Evolutionary conservation across 2,888 invertebrate genomes (phyloP).

Genomic region (Stenodema calcarata): DNA sequence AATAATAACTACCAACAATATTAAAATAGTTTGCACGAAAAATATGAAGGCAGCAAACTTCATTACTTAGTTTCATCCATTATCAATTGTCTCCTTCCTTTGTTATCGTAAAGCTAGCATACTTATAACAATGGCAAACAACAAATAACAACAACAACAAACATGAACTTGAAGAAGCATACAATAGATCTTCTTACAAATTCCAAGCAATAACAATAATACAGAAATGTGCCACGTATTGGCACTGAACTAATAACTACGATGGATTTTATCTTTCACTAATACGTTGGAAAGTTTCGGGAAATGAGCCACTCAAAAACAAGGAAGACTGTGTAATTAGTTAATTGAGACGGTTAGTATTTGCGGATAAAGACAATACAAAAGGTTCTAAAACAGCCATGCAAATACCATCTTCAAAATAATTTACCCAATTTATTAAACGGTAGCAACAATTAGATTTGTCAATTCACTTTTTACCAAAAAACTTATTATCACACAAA

Average conservation of each 20-base stretch:
- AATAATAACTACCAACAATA: not conserved
- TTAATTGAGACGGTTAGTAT: not conserved
- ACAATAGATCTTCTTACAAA: not conserved
- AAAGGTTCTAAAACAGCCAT: not conserved
- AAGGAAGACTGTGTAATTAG: not conserved
- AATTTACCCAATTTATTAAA: not conserved
- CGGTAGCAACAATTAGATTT: not conserved
- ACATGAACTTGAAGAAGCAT: not conserved
- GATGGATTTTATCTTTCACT: not conserved
- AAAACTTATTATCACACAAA: too few species aligned
- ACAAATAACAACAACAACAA: slow-evolving; percentile 1
- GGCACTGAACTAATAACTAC: not conserved
- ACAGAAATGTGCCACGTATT: not conserved
- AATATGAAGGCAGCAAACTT: not conserved
- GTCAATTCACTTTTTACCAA: too few species aligned
- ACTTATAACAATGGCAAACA: not conserved
- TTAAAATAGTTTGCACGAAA: not conserved
- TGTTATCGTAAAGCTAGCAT: not conserved
- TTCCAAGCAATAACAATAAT: not conserved
- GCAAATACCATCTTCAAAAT: not conserved
- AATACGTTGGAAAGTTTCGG: not conserved
- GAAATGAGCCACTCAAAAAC: not conserved
- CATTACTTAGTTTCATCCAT: not conserved
- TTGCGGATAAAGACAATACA: not conserved
- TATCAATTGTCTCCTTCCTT: not conserved